phyloP scores from a whole-genome alignment of 2,113 vertebrate genomes.

The Phyllopteryx taeniolatus region DNA sequence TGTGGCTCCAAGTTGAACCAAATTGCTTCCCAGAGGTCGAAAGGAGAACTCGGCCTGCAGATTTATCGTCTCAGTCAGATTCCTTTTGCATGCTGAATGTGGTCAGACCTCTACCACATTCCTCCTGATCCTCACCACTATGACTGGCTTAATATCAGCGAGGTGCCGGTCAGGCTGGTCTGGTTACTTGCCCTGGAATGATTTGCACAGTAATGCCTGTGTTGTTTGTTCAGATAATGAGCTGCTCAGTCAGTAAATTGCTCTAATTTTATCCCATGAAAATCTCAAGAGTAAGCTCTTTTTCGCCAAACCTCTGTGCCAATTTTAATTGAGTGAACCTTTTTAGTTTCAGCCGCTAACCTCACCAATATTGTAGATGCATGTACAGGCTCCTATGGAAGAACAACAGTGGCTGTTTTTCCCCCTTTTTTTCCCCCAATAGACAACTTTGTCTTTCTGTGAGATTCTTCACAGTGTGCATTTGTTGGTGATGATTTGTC shows the following conservation, averaged over 20 bases:
- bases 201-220: constrained; percentile 14
- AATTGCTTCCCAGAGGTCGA: constrained; percentile 34
- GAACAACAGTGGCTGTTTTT: constrained; percentile 27
- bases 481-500: constrained; percentile 26
- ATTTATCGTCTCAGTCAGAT: constrained; percentile 28
- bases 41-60: constrained; percentile 29
- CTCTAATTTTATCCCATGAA: not conserved
- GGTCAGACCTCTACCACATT: constrained; percentile 32
- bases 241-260: constrained; percentile 11
- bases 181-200: constrained; percentile 14
- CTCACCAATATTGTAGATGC: not conserved
- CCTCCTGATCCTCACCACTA: constrained; percentile 34
- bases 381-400: not conserved
- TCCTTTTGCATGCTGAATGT: constrained; percentile 36
- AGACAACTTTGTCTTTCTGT: constrained; percentile 15
- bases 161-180: constrained; percentile 10
- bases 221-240: constrained; percentile 39
- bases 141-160: constrained; percentile 36
- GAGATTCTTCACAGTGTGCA: constrained; percentile 22
- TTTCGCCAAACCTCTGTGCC: not conserved
- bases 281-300: constrained; percentile 1
- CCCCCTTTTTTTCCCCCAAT: constrained; percentile 22
- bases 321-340: not conserved
- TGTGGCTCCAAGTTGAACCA: constrained; percentile 44
- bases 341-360: constrained; percentile 7